A percentile compares a stretch with the other conserved stretches of the same genome.
These are phyloP conservation scores for Lasioglossum lativentre DNA, from an alignment of 2,888 invertebrate species.

Conservation along the genomic window DNA sequence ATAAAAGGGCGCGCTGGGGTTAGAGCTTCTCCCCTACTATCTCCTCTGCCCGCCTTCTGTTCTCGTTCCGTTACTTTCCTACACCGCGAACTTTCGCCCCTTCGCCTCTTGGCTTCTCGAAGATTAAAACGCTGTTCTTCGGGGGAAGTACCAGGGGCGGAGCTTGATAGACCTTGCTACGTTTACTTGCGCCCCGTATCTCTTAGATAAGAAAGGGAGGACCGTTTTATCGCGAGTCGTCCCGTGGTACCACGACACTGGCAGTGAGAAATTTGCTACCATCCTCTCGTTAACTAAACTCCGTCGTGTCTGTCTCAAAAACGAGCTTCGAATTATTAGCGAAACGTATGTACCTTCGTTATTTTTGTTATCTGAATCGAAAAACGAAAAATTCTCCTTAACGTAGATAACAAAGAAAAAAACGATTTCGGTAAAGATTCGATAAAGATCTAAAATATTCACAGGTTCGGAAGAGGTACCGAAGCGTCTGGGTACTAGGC, in stretches of 20 bases:
- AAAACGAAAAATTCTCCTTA: too few species aligned
- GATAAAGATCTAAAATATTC: not conserved
- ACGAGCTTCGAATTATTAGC: not conserved
- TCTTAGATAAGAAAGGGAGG: not conserved
- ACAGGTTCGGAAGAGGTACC: not conserved
- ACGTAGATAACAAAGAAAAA: too few species aligned
- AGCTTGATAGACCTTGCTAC: slow-evolving; percentile 14
- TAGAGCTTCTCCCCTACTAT: slow-evolving; percentile 41
- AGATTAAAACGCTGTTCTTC: slow-evolving; percentile 57
- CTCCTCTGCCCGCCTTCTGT: slow-evolving; percentile 8
- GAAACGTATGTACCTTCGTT: too few species aligned
- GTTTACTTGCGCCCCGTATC: slow-evolving; percentile 3
- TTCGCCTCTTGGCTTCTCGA: slow-evolving; percentile 23
- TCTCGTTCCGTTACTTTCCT: slow-evolving; percentile 39
- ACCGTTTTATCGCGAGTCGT: not conserved
- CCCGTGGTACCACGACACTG: not conserved
- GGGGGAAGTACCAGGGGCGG: slow-evolving; percentile 61
- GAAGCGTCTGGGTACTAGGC: not conserved
- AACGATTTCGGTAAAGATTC: too few species aligned
- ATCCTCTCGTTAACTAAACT: not conserved
- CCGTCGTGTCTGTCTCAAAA: not conserved
- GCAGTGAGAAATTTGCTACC: not conserved
- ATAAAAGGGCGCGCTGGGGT: slow-evolving; percentile 71
- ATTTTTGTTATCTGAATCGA: too few species aligned
- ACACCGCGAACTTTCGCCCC: slow-evolving; percentile 43